Evolutionary conservation across 2,888 invertebrate species (phyloP), one percentile per base, ranked within the genome.

Genomic region (Tineola bisselliella): DNA sequence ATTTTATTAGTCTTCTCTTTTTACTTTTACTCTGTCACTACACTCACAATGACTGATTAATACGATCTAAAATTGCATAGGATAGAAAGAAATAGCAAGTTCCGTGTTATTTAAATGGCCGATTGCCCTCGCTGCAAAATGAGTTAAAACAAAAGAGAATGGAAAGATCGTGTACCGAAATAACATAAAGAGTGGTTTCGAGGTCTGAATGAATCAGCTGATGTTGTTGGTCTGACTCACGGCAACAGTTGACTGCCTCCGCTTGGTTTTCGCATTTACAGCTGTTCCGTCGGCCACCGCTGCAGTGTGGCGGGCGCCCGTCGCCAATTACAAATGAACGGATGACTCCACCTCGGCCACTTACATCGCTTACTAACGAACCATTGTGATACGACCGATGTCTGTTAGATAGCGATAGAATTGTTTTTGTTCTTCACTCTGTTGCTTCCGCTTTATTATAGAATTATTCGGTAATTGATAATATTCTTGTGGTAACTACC

Each of bases 131-230:
- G 38, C 38, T 12, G 38, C 38, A 10, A n/a, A 6, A 38, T 38
- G 38, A 12, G 10, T 10, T 38, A 12, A 38, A 38, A 38, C 38
- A 38, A 38, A 38, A 25, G 25, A 25, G 25, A 25, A 25, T 25
- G 25, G 25, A 25, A 25, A 38, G 38, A 38, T 38, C 38, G n/a
- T 38, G 17, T 48, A 48, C 48, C 25, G 17, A 54, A 54, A 54
- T 25, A 54, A n/a, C 54, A 18, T 54, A n/a, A 38, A 3, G 54
- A 19, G 54, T n/a, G 13, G 54, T 25, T 15, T 31, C 38, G 38
- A 58, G 48, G 48, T 13, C 19, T 48, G 72, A 74, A 73, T 81
- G 79, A 81, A 79, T 81, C 81, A 83, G 81, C 80, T 81, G 82
- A 75, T 74, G 74, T 71, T 44, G 56, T 18, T 70, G 71, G 69